These are phyloP conservation scores for Laterallus jamaicensis DNA, from an alignment of 2,113 vertebrate genomes.

Conservation along the genomic window DNA sequence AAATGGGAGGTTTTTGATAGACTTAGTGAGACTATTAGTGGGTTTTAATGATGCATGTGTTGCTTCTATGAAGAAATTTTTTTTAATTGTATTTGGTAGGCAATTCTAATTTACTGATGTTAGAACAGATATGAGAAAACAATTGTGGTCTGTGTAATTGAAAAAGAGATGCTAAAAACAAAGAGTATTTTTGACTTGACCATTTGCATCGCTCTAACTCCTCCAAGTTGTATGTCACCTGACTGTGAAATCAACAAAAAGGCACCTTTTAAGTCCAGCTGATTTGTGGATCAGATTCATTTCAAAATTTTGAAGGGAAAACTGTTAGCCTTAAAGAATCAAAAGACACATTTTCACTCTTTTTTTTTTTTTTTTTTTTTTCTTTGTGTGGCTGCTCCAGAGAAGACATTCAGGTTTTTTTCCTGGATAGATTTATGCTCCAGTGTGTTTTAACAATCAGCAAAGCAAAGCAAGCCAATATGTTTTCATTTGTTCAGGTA, in stretches of 20 bases:
- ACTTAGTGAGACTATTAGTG: neutral
- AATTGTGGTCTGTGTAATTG: neutral
- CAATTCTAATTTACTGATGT: conserved; percentile 15
- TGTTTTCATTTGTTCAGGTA: neutral
- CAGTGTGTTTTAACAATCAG: neutral
- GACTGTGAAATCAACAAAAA: neutral
- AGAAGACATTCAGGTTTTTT: neutral
- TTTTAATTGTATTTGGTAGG: neutral
- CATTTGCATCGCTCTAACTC: neutral
- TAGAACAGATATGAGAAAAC: neutral
- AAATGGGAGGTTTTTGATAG: neutral
- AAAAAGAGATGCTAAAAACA: neutral
- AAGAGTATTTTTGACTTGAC: neutral
- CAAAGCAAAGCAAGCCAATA: neutral
- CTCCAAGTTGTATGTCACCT: neutral
- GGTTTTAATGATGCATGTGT: neutral
- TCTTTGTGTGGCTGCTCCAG: neutral
- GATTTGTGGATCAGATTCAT: neutral
- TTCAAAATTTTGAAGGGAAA: neutral
- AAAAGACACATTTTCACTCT: neutral
- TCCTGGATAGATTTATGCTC: neutral
- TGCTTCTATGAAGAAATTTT: neutral
- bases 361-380: neutral
- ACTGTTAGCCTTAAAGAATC: neutral
- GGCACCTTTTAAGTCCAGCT: neutral